Evolutionary conservation across 1,140 invertebrate genomes (phyloP).

Genomic region (Frieseomelitta varia): DNA sequence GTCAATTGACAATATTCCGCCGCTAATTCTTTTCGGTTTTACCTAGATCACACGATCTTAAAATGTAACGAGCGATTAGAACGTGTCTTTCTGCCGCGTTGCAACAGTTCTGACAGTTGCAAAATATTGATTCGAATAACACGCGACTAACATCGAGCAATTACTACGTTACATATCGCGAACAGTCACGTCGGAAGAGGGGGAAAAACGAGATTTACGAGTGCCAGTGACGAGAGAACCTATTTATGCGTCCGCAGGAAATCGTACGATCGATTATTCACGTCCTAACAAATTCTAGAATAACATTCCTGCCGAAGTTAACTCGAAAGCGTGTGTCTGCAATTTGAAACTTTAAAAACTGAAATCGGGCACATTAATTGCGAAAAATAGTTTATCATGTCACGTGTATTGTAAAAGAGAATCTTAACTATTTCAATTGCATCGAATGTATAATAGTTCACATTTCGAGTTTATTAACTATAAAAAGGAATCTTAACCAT

Average conservation of each 20-base stretch:
- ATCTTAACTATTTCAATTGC: too few relatives aligned
- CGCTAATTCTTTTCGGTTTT: not conserved
- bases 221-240: not conserved
- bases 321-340: too few relatives aligned
- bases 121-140: conserved; percentile 20
- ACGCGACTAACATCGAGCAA: not conserved
- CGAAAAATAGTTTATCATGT: too few relatives aligned
- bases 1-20: too few relatives aligned
- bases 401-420: too few relatives aligned
- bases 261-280: not conserved
- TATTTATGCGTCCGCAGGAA: not conserved
- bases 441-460: too few relatives aligned
- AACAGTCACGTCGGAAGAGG: not conserved
- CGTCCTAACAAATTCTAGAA: not conserved
- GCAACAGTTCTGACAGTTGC: not conserved
- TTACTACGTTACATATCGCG: not conserved
- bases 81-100: not conserved
- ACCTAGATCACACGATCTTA: not conserved
- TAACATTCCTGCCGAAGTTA: not conserved
- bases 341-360: too few relatives aligned
- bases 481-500: too few relatives aligned
- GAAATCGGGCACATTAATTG: too few relatives aligned
- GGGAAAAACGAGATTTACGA: not conserved
- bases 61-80: not conserved
- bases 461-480: too few relatives aligned